Evolutionary conservation across 2,113 vertebrate species (phyloP).

Genomic region (Eublepharis macularius): DNA sequence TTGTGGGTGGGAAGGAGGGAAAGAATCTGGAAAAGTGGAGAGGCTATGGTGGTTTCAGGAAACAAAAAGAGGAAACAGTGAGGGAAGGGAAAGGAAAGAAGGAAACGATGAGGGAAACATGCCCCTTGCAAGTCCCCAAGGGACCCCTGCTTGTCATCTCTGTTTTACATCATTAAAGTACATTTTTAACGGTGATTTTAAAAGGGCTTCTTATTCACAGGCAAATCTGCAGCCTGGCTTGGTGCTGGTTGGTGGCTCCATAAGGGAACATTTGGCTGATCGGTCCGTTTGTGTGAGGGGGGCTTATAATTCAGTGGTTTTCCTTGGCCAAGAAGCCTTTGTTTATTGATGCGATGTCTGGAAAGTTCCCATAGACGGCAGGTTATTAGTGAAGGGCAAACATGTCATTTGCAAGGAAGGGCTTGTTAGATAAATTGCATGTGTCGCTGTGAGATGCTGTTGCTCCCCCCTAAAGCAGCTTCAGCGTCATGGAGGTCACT

Average conservation of each 20-base stretch:
- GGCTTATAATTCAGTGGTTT: not conserved
- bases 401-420: conserved; percentile 6
- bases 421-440: not conserved
- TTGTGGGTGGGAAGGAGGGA: too few species aligned
- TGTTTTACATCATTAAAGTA: not conserved
- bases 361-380: conserved; percentile 21
- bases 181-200: not conserved
- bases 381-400: conserved; percentile 4
- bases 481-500: not conserved
- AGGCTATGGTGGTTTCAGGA: too few species aligned
- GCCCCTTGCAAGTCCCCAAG: too few species aligned
- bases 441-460: not conserved
- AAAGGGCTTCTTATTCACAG: not conserved
- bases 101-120: too few species aligned
- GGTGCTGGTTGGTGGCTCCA: not conserved
- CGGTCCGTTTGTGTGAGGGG: not conserved
- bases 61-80: too few species aligned
- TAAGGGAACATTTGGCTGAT: not conserved
- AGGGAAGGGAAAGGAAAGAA: too few species aligned
- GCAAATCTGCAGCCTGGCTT: not conserved
- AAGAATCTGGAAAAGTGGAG: too few species aligned
- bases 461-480: not conserved
- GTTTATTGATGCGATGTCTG: conserved; percentile 25
- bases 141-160: too few species aligned
- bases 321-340: not conserved